Base-by-base conservation (phyloP, 2,888 invertebrate species). In the Nesidiocoris tenuis region DNA sequence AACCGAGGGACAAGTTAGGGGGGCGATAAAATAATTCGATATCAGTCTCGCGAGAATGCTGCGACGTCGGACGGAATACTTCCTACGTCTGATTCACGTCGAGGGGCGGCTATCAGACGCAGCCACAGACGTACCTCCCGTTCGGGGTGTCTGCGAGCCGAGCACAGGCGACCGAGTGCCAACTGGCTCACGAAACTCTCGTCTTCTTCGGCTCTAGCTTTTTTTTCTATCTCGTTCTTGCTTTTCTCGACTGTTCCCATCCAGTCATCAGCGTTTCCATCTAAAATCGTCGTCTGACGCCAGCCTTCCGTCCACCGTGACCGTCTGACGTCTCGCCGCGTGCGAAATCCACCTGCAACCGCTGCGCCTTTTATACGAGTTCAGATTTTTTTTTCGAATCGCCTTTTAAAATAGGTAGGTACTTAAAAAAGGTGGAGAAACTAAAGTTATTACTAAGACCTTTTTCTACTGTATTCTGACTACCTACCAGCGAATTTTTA, bases 261-360 rank as follows among this genome's bases (percentile, higher is more conserved):
- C 70, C 70, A 70, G 70, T 59, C 70, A 70, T 70, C 70, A 70
- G 19, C 70, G 70, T 59, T 70, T 61, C 70, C 70, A 70, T 59
- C 70, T 70, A 70, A 59, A 70, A 70, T 59, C 70, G 61, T 56
- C 70, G 56, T 70, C 70, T 70, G 70, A 70, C 70, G 70, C 70
- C 68, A 70, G 59, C 23, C 24, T 12, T 25, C 57, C 54, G 54
- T 25, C 21, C 70, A 25, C 25, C 57, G 24, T 70, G 57, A 54
- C 56, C 56, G 55, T 65, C 54, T 39, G 39, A 18, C 65, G 39
- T 65, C 65, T 65, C 39, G 54, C 21, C 18, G 22, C 55, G 67
- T 12, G 39, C 39, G 39, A 39, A 39, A 39, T 39, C 12, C 39
- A 39, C 39, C 39, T 39, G 39, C 39, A 39, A 12, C 39, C 12